Conservation (phyloP, 2,797 vertebrate genomes). For the Rhyacichthys aspro region DNA sequence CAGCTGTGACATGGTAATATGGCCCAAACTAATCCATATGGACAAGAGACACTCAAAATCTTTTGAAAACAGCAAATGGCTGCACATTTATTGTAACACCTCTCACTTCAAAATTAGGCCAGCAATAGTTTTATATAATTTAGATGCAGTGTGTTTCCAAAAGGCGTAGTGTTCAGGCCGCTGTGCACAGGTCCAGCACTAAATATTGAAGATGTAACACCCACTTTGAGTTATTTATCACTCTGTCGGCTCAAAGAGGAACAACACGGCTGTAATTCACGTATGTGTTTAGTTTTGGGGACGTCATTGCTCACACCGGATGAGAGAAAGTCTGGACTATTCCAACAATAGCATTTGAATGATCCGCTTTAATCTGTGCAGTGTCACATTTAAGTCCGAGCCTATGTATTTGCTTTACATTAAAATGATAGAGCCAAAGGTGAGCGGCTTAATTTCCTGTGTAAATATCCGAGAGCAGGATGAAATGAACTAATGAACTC, state of each 20-base stretch:
- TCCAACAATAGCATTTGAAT: background rate
- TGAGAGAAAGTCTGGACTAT: no score
- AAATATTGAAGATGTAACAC: slow-evolving; percentile 7
- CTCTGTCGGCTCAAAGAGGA: background rate
- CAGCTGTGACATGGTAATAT: no score
- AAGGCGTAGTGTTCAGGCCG: slow-evolving; percentile 4
- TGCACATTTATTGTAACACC: background rate
- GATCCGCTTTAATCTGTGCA: slow-evolving; percentile 4
- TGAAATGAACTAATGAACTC: slow-evolving; percentile 61
- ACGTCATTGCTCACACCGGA: background rate
- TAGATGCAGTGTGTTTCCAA: slow-evolving; percentile 8
- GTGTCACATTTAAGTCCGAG: background rate
- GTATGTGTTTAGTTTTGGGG: slow-evolving; percentile 6
- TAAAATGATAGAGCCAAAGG: slow-evolving; percentile 48
- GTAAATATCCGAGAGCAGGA: slow-evolving; percentile 61
- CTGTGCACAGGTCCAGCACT: slow-evolving; percentile 3
- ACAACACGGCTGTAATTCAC: background rate
- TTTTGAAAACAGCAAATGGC: no score
- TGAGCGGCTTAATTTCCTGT: slow-evolving; percentile 59
- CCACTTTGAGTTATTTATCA: background rate
- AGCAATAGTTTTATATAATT: background rate
- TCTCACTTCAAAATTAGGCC: no score
- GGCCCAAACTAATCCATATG: no score
- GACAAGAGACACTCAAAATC: no score
- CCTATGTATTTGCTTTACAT: slow-evolving; percentile 21